Base-by-base conservation (phyloP, 2,113 vertebrate genomes). In the Athene noctua region DNA sequence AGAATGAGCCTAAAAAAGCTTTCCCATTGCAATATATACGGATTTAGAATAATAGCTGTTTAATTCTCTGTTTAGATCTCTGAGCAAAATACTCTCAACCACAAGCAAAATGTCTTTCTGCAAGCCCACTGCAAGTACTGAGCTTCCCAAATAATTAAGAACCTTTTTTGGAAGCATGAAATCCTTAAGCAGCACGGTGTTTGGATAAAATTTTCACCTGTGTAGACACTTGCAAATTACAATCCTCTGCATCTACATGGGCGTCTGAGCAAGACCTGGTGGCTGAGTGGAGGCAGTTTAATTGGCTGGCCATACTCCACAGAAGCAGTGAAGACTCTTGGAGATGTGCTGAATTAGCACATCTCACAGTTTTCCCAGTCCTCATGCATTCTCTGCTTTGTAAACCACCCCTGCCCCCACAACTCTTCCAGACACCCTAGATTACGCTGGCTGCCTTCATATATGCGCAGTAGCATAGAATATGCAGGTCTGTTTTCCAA, bases 191-290 rank as follows among this genome's bases (percentile, higher is more conserved):
- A 95, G 92, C 90, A 93, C 90, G 91, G 82, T 29, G 22, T 88
- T 94, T 74, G 51, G 51, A 95, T 80, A 90, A 94, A 95, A 96
- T 95, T 96, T 95, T 96, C 96, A 95, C 90, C 91, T 95, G 92
- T 82, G 70, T 6, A 77, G 77, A 81, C 90, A 77, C 80, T 51
- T 95, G 95, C 79, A 97, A 96, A 97, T 97, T 96, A 71, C 88
- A 80, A 54, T 90, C 80, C 52, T 79, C 83, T 78, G 55, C 72
- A 95, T 92, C 83, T 61, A 73, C 68, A 62, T 6, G 78, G 74
- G 92, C 8, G 1, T 25, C 62, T 0, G 0, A 95, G 70, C 84
- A 95, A 38, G 80, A 77, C 3, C 3, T 2, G 7, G 78, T 19
- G 51, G 72, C 83, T 85, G 92, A 77, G 83, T 3, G 21, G 77